Conservation (phyloP, 2,113 vertebrate species). For the Himantopus leucocephalus region DNA sequence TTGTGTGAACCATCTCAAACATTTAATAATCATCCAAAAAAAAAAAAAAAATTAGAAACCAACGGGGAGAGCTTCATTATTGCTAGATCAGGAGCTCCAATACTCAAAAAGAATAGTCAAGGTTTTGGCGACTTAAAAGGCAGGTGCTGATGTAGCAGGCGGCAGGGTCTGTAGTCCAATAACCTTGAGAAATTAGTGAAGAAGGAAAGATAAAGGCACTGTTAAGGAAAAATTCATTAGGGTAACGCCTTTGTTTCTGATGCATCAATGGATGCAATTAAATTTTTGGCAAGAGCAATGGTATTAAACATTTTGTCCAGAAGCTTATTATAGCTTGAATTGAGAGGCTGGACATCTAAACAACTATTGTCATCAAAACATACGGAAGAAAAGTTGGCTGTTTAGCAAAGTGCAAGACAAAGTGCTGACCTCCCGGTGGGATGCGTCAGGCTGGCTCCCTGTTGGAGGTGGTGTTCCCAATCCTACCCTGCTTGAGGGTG, state of each 20-base stretch:
- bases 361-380: not conserved
- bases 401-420: not conserved
- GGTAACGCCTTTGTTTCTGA: conserved; percentile 11
- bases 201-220: not conserved
- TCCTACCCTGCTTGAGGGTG: not conserved
- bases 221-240: conserved; percentile 21
- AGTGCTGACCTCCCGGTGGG: not conserved
- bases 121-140: not conserved
- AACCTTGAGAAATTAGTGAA: conserved; percentile 10
- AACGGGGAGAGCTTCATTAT: not conserved
- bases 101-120: not conserved
- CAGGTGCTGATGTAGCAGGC: not conserved
- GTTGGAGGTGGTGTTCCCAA: accelerated
- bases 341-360: not conserved
- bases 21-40: not conserved
- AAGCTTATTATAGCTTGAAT: conserved; percentile 19
- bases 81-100: not conserved
- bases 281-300: conserved; percentile 30
- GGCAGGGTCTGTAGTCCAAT: not conserved
- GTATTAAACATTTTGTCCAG: conserved; percentile 19
- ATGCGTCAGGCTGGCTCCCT: not conserved
- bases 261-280: conserved; percentile 51
- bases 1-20: not conserved
- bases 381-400: not conserved
- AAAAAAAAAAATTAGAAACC: not conserved